Evolutionary conservation across 2,797 vertebrate species (phyloP), one percentile per base, ranked within the genome.

Genomic region (Darevskia nairensis): DNA sequence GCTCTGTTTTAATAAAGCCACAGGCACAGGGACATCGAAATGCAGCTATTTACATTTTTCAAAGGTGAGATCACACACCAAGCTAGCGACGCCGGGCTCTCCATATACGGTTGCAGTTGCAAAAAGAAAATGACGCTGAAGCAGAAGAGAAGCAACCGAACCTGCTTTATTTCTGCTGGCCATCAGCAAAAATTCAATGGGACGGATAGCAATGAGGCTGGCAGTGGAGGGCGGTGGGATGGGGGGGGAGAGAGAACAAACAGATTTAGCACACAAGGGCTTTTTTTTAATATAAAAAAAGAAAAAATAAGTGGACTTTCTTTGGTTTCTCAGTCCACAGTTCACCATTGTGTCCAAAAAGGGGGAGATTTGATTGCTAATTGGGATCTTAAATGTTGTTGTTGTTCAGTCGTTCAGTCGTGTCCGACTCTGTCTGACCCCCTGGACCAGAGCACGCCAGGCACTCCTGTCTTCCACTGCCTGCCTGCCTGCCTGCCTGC

Each of bases 61-160:
- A 39, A 1, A 1, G 1, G 23, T 95, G 95, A 96, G 74, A 76
- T 94, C 88, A 23, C 10, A 69, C 41, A 46, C 5, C 59, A 61
- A 17, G 21, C 59, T 21, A 6, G 15, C 35, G 82, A 84, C 50
- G 66, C 35, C 9, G 29, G 69, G 69, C 78, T 90, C 84, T 82
- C 95, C 94, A 94, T 93, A 95, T 94, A 96, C 93, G 94, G 95
- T 44, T 55, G 50, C 69, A 61, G 78, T 80, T 68, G 44, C 7
- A 11, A n/a, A 80, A 32, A 15, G 7, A 0, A 9, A 1, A 19
- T 27, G 8, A 35, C n/a, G 13, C 3, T 0, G 1, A 8, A 83
- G 75, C 10, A 8, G 41, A 72, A 27, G 35, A 32, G 61, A 82
- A 6, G 46, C 61, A 1, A 6, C 29, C 1, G 2, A 3, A 50